Percentiles rank a stretch among this genome's conserved stretches.
Conservation (phyloP, 2,888 invertebrate species). For the Tromatobia lineatoria region DNA sequence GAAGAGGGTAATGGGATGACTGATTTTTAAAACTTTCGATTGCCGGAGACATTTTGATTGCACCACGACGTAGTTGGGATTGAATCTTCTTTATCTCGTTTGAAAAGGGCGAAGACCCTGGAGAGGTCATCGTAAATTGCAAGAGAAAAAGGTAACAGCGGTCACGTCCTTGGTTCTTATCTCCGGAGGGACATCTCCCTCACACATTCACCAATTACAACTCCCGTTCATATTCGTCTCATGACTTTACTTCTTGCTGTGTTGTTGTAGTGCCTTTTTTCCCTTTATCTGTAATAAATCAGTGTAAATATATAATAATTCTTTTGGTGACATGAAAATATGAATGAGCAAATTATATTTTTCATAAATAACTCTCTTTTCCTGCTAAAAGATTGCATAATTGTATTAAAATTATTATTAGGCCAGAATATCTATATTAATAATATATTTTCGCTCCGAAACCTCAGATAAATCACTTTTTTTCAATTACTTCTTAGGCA, state of each 20-base stretch:
- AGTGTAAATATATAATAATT: not conserved
- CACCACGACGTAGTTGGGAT: not conserved
- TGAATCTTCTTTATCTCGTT: not conserved
- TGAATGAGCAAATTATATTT: no score
- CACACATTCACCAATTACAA: constrained; percentile 17
- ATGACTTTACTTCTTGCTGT: not conserved
- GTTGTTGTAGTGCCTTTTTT: not conserved
- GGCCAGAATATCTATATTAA: no score
- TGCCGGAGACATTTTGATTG: not conserved
- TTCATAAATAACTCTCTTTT: no score
- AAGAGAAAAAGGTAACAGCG: not conserved
- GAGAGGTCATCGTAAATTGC: constrained; percentile 30
- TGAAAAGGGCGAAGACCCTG: not conserved
- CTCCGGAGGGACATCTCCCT: not conserved
- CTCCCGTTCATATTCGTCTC: constrained; percentile 29
- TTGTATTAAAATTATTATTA: no score
- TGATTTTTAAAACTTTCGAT: not conserved
- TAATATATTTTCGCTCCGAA: no score
- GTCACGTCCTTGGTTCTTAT: constrained; percentile 31
- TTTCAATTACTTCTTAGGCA: no score
- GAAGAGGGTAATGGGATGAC: not conserved
- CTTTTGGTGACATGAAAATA: no score
- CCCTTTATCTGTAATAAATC: not conserved
- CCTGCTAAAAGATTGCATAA: no score
- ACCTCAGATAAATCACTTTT: no score